Percentiles rank a stretch among this genome's conserved stretches.
Conservation (phyloP, 1,140 invertebrate species). For the Camponotus floridanus region DNA sequence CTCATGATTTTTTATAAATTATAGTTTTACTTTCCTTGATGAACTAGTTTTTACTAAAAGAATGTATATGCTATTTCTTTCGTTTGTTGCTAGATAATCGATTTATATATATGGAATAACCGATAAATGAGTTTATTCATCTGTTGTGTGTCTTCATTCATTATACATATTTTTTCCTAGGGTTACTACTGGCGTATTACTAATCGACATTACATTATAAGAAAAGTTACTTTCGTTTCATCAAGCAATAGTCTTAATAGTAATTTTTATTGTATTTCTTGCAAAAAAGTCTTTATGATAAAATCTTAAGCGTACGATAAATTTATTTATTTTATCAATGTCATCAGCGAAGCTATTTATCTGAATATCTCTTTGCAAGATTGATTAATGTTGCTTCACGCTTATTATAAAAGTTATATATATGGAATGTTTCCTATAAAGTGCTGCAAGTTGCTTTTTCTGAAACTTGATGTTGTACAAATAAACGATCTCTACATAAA, state of each 20-base stretch:
- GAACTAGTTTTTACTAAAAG: background rate
- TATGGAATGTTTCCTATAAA: background rate
- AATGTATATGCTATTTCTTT: conserved; percentile 7
- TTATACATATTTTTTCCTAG: conserved; percentile 12
- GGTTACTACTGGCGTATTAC: background rate
- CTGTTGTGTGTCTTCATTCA: conserved; percentile 45
- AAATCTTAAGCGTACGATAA: background rate
- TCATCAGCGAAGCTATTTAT: background rate
- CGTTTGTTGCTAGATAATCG: background rate
- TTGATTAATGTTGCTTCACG: background rate
- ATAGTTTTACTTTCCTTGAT: background rate
- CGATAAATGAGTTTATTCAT: conserved; percentile 1
- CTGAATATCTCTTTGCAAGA: background rate
- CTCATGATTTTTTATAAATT: background rate
- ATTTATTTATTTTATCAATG: background rate
- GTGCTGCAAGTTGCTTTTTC: too few relatives aligned
- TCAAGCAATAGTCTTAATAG: background rate
- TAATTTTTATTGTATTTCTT: background rate
- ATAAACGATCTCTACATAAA: too few relatives aligned
- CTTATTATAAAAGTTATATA: background rate
- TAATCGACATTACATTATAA: background rate
- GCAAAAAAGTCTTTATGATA: background rate
- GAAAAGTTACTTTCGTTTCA: background rate
- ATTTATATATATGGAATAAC: too few relatives aligned
- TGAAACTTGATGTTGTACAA: too few relatives aligned